Conservation (phyloP, 2,113 vertebrate genomes). For the Scytalopus superciliaris region DNA sequence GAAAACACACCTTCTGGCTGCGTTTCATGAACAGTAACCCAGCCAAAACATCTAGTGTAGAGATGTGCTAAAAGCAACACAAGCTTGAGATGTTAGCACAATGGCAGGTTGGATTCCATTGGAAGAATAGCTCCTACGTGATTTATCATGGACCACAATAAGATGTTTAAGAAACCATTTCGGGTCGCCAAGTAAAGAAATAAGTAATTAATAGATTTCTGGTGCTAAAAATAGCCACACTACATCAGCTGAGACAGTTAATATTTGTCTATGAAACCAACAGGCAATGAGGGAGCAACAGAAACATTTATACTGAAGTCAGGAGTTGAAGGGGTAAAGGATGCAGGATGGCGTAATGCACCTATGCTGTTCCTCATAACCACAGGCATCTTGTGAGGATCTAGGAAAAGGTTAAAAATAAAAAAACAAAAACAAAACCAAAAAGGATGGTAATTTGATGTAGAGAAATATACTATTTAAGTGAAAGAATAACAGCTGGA, state of each 20-base stretch:
- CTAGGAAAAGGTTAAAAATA: neutral
- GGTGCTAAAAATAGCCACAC: neutral
- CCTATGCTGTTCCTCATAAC: neutral
- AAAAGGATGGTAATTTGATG: neutral
- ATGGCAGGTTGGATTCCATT: neutral
- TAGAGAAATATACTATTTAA: neutral
- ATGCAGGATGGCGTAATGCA: neutral
- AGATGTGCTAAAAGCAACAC: neutral
- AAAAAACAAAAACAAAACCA: neutral
- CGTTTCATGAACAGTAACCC: neutral
- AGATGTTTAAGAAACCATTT: neutral
- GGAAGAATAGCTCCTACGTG: neutral
- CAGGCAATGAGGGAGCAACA: neutral
- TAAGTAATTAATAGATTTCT: neutral
- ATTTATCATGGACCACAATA: neutral
- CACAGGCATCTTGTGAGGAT: neutral
- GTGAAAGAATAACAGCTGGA: neutral
- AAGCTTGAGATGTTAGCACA: neutral
- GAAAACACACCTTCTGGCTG: neutral
- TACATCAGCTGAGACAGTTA: neutral
- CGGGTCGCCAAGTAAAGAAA: neutral
- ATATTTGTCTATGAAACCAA: neutral
- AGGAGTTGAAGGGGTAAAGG: neutral
- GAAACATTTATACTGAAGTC: neutral
- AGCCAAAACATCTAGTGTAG: conserved; percentile 11